Evolutionary conservation across 2,888 invertebrate genomes (phyloP), one percentile per base, ranked within the genome.

Genomic region (Nezara viridula): DNA sequence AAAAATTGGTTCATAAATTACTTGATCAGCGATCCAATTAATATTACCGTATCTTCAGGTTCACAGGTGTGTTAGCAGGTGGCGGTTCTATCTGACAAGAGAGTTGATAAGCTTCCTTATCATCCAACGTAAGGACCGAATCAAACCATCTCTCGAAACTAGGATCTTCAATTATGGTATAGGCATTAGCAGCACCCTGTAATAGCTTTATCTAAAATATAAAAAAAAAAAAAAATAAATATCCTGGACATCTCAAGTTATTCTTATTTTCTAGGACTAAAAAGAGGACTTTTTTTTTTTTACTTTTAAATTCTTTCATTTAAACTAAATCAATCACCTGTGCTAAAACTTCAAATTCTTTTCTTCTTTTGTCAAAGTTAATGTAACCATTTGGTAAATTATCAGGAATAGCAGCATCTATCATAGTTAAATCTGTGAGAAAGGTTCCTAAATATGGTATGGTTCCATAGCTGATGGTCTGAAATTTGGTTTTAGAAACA

Each of bases 401-500:
- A 92, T 98, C 98, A 0, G 98, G 97, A 92, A 97, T 97, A 55
- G 99, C 99, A 24, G 98, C 98, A 93, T 99, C 98, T 92, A 99
- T 98, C 98, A 99, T 99, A 1, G 98, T 99, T 91, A 99, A 95
- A 93, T 99, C 99, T 5, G 99, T 99, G 89, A 99, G 94, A 93
- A 99, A 99, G 7, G 99, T 99, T 47, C 99, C 99, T 90, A 99
- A 94, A 92, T 99, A 99, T 24, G 99, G 99, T 92, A 99, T 98
- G 4, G 99, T 99, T 27, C 99, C 99, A 92, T 98, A 96, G 91
- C 96, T 97, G 91, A 97, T 97, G 90, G 96, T 96, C 94, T 94
- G 92, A n/a, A 91, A 92, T 90, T 90, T 44, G 90, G 3, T 47
- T 90, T 90, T 87, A 91, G 90, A 14, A 44, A 50, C 32, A 27